These are phyloP conservation scores for Tympanoctomys barrerae DNA, from an alignment of 2,797 vertebrate genomes.

Conservation along the genomic window DNA sequence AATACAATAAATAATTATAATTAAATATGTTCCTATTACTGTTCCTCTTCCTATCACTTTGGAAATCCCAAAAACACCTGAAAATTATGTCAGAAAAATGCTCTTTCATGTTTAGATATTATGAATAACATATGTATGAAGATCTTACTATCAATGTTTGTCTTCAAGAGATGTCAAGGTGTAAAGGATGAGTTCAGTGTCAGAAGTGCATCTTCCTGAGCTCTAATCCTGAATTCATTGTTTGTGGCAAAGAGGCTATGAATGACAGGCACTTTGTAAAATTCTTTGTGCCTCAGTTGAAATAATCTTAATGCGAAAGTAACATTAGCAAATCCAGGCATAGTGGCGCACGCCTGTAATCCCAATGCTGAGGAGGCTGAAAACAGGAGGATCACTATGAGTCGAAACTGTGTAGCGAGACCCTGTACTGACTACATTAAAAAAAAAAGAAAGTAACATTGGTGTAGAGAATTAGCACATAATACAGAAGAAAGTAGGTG, in stretches of 20 bases:
- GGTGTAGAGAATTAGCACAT: background rate
- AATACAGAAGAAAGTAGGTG: background rate
- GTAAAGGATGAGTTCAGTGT: background rate
- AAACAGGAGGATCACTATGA: too few relatives aligned
- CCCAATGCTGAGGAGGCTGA: too few relatives aligned
- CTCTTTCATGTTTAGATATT: background rate
- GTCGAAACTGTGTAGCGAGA: too few relatives aligned
- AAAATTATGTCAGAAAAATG: background rate
- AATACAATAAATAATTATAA: background rate
- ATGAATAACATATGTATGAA: background rate
- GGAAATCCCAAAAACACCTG: background rate
- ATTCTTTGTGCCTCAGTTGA: background rate
- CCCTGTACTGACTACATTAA: too few relatives aligned
- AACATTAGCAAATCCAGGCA: background rate
- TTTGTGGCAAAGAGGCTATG: background rate
- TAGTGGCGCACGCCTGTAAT: too few relatives aligned
- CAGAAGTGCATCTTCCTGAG: background rate
- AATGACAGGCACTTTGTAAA: accelerated
- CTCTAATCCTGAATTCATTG: background rate
- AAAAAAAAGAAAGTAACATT: background rate
- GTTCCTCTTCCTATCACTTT: background rate
- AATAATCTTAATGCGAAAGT: background rate
- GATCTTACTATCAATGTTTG: background rate
- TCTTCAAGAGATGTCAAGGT: background rate
- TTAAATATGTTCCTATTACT: background rate